Evolutionary conservation across 2,888 invertebrate species (phyloP), one percentile per base, ranked within the genome.

Genomic region (Euzophera pinguis): DNA sequence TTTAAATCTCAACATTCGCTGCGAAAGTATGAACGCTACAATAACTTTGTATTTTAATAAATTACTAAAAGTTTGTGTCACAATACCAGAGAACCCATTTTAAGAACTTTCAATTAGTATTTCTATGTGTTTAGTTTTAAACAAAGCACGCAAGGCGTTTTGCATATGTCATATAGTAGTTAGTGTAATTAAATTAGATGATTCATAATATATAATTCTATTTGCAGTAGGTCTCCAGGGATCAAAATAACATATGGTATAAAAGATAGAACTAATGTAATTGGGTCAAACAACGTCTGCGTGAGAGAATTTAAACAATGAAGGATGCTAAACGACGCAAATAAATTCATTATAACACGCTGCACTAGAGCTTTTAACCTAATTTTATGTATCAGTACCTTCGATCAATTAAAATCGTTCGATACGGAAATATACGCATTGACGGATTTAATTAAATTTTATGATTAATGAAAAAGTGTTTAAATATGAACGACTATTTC

Each of bases 211-310:
- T 22, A 22, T 16, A 39, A 14, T 29, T 50, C 39, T 50, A 50
- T 50, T 50, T 41, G 29, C 16, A 50, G 39, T 49, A 39, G 52
- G 51, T 54, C 52, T 52, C 58, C 56, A 53, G 51, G 37, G 43
- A 57, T 65, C 60, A 65, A 68, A 50, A 48, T 48, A 48, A 32
- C 80, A 79, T 71, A 73, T 78, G 81, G 76, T 77, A 67, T 61
- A 58, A 73, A 73, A 50, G 50, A 55, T 55, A 58, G 73, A 66
- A 59, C 65, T 63, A 61, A 60, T 67, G 61, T 64, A 84, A 78
- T 76, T 79, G 60, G 86, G 87, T 80, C 84, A 73, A 64, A 60
- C 48, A 10, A 54, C 52, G 63, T 56, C 66, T 65, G 73, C 67
- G 79, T 81, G 84, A 74, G 81, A 80, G 77, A 69, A 73, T 71